Conservation (phyloP, 2,888 invertebrate species). For the Andrena hattorfiana region DNA sequence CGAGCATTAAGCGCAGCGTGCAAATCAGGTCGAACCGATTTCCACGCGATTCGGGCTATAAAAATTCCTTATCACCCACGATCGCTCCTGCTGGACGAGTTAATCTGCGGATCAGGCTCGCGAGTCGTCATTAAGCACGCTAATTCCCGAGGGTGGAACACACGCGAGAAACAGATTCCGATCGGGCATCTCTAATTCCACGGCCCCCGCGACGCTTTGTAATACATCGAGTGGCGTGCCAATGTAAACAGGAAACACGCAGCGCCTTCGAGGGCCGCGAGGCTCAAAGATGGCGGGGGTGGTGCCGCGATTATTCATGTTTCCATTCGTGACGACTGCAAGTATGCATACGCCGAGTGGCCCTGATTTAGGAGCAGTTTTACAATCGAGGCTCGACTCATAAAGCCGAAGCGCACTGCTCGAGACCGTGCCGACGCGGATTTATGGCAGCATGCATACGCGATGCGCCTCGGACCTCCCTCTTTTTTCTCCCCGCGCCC, state of each 20-base stretch:
- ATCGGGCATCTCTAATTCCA: slow-evolving; percentile 12
- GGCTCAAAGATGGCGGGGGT: neutral
- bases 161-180: slow-evolving; percentile 16
- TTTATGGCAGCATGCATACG: slow-evolving; percentile 60
- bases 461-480: slow-evolving; percentile 41
- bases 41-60: slow-evolving; percentile 7
- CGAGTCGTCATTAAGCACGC: neutral
- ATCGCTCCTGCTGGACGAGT: neutral
- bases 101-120: slow-evolving; percentile 25
- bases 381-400: slow-evolving; percentile 52
- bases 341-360: slow-evolving; percentile 32
- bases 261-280: slow-evolving; percentile 2
- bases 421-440: neutral
- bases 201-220: neutral
- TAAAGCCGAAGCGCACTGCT: slow-evolving; percentile 50
- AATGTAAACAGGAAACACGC: slow-evolving; percentile 17
- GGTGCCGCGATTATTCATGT: slow-evolving; percentile 57
- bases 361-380: slow-evolving; percentile 60
- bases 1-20: neutral
- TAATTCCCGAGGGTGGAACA: neutral
- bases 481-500: neutral
- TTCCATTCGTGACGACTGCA: slow-evolving; percentile 56
- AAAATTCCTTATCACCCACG: slow-evolving; percentile 7
- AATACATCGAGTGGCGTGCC: neutral
- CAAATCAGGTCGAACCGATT: slow-evolving; percentile 12